Percentiles rank a stretch among this genome's conserved stretches.
phyloP scores from a whole-genome alignment of 92 coral and sea anemone species.

The Phenganax stokvisi region DNA sequence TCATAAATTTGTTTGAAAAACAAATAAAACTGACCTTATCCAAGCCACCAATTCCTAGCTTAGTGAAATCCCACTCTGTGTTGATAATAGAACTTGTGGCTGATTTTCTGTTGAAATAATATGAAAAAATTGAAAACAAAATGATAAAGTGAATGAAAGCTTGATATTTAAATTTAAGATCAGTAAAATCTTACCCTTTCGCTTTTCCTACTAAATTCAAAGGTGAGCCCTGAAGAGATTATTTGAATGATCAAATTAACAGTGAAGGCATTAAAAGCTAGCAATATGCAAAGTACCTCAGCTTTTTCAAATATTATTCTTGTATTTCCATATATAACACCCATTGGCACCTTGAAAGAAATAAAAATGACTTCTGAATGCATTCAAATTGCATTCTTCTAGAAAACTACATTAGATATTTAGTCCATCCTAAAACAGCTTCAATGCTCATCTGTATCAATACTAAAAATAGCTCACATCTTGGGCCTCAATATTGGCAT shows the following conservation, averaged over 20 bases:
- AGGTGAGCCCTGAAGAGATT: constrained; percentile 67
- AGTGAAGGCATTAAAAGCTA: neutral
- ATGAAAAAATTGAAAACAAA: neutral
- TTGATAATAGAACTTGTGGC: constrained; percentile 95
- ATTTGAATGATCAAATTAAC: neutral
- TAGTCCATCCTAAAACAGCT: too few species aligned
- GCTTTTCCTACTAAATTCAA: constrained; percentile 46
- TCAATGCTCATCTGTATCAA: neutral
- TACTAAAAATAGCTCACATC: neutral
- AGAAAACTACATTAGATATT: neutral
- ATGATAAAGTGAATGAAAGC: neutral
- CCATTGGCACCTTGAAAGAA: constrained; percentile 62
- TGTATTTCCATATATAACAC: constrained; percentile 84
- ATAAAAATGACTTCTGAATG: neutral
- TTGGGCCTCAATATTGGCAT: neutral
- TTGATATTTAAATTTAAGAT: neutral
- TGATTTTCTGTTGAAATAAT: constrained; percentile 58
- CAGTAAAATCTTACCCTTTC: constrained; percentile 30
- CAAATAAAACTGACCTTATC: constrained; percentile 62
- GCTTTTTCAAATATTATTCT: constrained; percentile 90
- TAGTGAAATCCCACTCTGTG: constrained; percentile 96
- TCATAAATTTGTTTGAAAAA: neutral
- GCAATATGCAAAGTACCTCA: constrained; percentile 47
- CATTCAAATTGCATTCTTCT: neutral
- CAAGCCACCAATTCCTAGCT: constrained; percentile 95